Evolutionary conservation across 2,797 vertebrate species (phyloP).

Genomic region (Geotrypetes seraphini): DNA sequence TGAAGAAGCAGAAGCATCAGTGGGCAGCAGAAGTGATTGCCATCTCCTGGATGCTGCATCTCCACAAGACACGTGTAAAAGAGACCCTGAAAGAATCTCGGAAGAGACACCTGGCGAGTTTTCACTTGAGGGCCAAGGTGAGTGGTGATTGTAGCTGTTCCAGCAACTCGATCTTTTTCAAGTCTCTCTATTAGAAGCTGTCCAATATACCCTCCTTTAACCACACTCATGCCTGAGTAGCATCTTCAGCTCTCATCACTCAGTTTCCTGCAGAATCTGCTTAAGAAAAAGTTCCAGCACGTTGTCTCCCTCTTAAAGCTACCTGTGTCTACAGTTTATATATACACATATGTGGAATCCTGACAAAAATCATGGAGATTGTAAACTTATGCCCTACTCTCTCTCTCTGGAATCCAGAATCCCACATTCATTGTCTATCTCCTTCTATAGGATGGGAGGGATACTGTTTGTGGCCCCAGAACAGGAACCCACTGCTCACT

Average conservation of each 20-base stretch:
- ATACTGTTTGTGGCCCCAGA: too few relatives aligned
- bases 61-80: conserved; percentile 43
- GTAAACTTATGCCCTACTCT: conserved; percentile 20
- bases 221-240: conserved; percentile 17
- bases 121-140: conserved; percentile 74
- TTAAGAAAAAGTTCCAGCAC: too few relatives aligned
- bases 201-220: conserved; percentile 11
- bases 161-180: conserved; percentile 25
- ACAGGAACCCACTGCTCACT: conserved; percentile 56
- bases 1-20: conserved; percentile 41
- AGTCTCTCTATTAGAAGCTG: conserved; percentile 29
- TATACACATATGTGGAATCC: too few relatives aligned
- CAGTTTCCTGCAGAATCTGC: conserved; percentile 20
- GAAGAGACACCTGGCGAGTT: conserved; percentile 72
- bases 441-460: conserved; percentile 39
- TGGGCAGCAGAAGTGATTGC: conserved; percentile 66
- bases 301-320: too few relatives aligned
- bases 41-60: conserved; percentile 51
- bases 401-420: conserved; percentile 17
- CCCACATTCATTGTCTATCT: conserved; percentile 34
- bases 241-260: conserved; percentile 40
- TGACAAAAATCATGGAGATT: conserved; percentile 23
- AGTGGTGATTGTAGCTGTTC: conserved; percentile 41
- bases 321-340: too few relatives aligned
- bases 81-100: conserved; percentile 59